Percentiles rank a stretch among this genome's conserved stretches.
Evolutionary conservation across 2,113 vertebrate genomes (phyloP).

Genomic region (Dipodomys stephensi): DNA sequence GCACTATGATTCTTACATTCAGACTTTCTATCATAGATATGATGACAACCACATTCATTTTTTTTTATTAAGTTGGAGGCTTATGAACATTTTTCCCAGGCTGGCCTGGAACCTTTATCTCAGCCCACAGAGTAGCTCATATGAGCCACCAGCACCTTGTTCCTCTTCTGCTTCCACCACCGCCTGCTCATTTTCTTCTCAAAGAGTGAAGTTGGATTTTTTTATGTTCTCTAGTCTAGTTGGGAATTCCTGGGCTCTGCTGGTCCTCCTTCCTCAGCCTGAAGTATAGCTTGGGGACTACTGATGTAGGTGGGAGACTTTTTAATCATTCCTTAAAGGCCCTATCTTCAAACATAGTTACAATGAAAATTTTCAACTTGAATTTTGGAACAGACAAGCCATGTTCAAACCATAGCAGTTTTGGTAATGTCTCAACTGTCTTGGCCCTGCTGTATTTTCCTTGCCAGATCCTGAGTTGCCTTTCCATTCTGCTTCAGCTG

Average conservation of each 20-base stretch:
- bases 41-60: too few relatives aligned
- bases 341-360: not conserved
- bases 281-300: not conserved
- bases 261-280: not conserved
- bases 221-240: not conserved
- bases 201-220: too few relatives aligned
- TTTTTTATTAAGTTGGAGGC: too few relatives aligned
- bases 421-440: not conserved
- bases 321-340: not conserved
- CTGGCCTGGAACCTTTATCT: too few relatives aligned
- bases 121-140: too few relatives aligned
- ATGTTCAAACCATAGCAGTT: not conserved
- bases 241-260: not conserved
- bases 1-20: too few relatives aligned
- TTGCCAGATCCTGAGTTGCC: constrained; percentile 59
- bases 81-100: too few relatives aligned
- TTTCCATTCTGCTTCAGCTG: constrained; percentile 79
- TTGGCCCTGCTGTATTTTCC: constrained; percentile 30
- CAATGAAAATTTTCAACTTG: not conserved
- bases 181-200: too few relatives aligned
- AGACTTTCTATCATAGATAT: too few relatives aligned
- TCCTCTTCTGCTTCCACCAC: too few relatives aligned
- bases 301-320: not conserved
- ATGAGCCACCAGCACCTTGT: too few relatives aligned
- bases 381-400: not conserved